Conservation (phyloP, 2,888 invertebrate genomes). For the Polyommatus iphigenia region DNA sequence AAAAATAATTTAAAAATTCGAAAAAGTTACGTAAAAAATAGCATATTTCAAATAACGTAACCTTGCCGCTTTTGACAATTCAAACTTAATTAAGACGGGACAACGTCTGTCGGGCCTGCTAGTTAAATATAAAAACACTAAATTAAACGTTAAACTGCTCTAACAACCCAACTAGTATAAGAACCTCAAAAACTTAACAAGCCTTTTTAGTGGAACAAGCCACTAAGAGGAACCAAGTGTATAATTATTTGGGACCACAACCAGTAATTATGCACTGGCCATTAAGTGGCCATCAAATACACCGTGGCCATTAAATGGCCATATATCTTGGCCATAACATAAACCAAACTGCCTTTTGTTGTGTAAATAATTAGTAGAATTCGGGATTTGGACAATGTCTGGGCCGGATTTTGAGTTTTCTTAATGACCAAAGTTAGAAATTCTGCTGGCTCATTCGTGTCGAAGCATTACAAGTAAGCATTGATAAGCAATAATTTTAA, state of each 20-base stretch:
- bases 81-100: too few relatives aligned
- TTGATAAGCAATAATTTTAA: too few relatives aligned
- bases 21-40: too few relatives aligned
- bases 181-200: background rate
- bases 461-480: too few relatives aligned
- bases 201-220: background rate
- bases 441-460: background rate
- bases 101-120: too few relatives aligned
- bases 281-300: constrained; percentile 54
- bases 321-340: constrained; percentile 64
- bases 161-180: background rate
- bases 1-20: too few relatives aligned
- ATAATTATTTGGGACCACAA: constrained; percentile 10
- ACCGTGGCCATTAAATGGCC: constrained; percentile 54
- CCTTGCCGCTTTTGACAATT: too few relatives aligned
- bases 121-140: background rate
- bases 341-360: constrained; percentile 43
- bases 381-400: constrained; percentile 23
- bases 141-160: background rate
- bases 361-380: constrained; percentile 33
- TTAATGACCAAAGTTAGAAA: background rate
- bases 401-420: constrained; percentile 20
- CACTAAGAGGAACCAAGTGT: background rate
- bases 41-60: too few relatives aligned
- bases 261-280: constrained; percentile 36